These are phyloP conservation scores for Drosophila ustulata DNA, from an alignment of 2,888 invertebrate genomes.

Conservation along the genomic window DNA sequence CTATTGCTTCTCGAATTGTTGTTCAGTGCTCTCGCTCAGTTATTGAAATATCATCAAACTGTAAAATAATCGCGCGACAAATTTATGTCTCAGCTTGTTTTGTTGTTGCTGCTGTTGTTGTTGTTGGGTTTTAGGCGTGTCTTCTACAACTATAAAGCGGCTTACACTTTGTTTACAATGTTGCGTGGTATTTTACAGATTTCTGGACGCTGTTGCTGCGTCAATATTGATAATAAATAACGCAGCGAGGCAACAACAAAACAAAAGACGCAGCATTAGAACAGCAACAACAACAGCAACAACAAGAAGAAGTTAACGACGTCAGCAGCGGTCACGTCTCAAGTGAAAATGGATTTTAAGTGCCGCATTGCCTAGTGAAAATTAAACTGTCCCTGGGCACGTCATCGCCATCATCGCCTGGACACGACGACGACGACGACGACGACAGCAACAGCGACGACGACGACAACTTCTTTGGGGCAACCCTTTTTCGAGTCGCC, in stretches of 20 bases:
- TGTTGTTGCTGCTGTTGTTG: constrained; percentile 9
- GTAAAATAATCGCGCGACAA: constrained; percentile 78
- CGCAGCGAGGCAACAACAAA: constrained; percentile 48
- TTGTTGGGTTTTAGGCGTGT: constrained; percentile 63
- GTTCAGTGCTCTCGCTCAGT: constrained; percentile 15
- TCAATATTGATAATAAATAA: constrained; percentile 81
- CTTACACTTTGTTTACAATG: constrained; percentile 80
- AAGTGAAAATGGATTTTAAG: constrained; percentile 79
- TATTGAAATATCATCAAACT: constrained; percentile 66
- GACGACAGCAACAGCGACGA: constrained; percentile 24
- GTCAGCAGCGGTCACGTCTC: constrained; percentile 76
- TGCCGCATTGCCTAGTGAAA: constrained; percentile 76
- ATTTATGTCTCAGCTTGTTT: constrained; percentile 59
- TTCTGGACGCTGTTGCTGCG: constrained; percentile 54
- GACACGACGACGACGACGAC: constrained; percentile 21
- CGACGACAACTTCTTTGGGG: constrained; percentile 66
- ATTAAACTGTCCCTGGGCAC: constrained; percentile 80
- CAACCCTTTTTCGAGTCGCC: constrained; percentile 36
- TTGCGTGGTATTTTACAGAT: constrained; percentile 80
- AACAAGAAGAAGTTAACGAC: constrained; percentile 41
- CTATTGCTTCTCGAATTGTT: constrained; percentile 2
- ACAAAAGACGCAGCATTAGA: constrained; percentile 51
- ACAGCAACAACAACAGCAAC: constrained; percentile 41
- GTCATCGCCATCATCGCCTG: constrained; percentile 61
- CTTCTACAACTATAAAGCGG: constrained; percentile 65